Evolutionary conservation across 2,797 vertebrate genomes (phyloP), one percentile per base, ranked within the genome.

Genomic region (Pogonophryne albipinna): DNA sequence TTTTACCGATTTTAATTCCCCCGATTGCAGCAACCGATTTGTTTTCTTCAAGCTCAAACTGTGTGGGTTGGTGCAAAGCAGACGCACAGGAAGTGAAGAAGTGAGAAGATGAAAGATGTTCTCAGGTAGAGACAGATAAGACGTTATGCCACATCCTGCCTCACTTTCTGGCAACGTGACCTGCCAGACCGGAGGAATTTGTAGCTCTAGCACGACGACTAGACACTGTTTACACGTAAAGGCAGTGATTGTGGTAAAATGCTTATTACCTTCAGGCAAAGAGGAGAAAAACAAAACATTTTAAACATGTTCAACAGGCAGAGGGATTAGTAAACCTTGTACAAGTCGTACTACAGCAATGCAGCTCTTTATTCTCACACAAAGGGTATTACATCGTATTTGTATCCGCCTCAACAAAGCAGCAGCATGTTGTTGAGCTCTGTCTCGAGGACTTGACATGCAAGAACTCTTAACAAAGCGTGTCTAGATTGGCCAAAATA

Each of bases 71-170:
- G 14, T 90, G 86, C 83, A 80, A 56, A 88, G 19, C 78, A 76
- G 23, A 67, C 64, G 61, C 47, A 75, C 84, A 85, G 78, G 75
- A 83, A 76, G 78, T 74, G n/a, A 62, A 4, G 41, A 78, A 47
- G 47, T 74, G 52, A 75, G 45, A 34, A 68, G 76, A 89, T 80
- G 51, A 90, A 79, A 85, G 84, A 38, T 59, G 42, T 27, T 20
- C 31, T 81, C 79, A 88, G 85, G 88, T 87, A 67, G 20, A 69
- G 2, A 58, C 66, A 60, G 56, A 73, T 27, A n/a, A 87, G 74
- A 75, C 4, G 34, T 67, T 64, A 61, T 14, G 74, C 92, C 93
- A 92, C 93, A 93, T 93, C 91, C 92, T 92, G 91, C 55, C 57
- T 81, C 4, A 41, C 11, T 83, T 53, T 75, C 70, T 84, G 72